Percentiles rank a stretch among this genome's conserved stretches.
Evolutionary conservation across 2,797 vertebrate species (phyloP).

Genomic region (Morus bassanus): DNA sequence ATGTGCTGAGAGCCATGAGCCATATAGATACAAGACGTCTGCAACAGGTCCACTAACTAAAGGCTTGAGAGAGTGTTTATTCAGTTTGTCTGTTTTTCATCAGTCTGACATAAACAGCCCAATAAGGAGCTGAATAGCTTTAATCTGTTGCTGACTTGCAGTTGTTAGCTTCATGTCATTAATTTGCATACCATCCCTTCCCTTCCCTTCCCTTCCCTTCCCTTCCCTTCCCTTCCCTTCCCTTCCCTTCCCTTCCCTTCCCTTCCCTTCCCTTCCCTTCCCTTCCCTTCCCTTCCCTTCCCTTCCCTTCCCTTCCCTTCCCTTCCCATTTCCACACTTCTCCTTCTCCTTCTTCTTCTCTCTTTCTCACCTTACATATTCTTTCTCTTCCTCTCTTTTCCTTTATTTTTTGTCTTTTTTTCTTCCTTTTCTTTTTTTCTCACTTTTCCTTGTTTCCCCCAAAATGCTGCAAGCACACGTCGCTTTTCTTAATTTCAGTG

Average conservation of each 20-base stretch:
- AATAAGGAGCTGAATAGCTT: background rate
- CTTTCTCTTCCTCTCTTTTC: background rate
- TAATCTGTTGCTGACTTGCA: background rate
- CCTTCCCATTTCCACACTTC: background rate
- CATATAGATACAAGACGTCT: background rate
- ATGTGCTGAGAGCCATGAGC: background rate
- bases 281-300: no score
- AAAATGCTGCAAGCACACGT: background rate
- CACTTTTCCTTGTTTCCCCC: background rate
- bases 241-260: no score
- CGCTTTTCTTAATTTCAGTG: background rate
- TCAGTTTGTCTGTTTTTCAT: background rate
- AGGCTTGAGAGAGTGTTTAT: background rate
- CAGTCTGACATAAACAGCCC: background rate
- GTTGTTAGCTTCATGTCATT: background rate
- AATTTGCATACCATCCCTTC: background rate
- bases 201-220: no score
- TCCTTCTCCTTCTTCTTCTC: no score
- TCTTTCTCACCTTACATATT: background rate
- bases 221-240: background rate
- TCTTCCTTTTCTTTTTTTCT: background rate
- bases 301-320: no score
- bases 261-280: background rate
- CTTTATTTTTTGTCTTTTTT: background rate
- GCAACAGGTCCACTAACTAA: background rate